A percentile compares a stretch with the other conserved stretches of the same genome.
These are phyloP conservation scores for Perodicticus potto DNA, from an alignment of 2,797 vertebrate genomes.

Conservation along the genomic window DNA sequence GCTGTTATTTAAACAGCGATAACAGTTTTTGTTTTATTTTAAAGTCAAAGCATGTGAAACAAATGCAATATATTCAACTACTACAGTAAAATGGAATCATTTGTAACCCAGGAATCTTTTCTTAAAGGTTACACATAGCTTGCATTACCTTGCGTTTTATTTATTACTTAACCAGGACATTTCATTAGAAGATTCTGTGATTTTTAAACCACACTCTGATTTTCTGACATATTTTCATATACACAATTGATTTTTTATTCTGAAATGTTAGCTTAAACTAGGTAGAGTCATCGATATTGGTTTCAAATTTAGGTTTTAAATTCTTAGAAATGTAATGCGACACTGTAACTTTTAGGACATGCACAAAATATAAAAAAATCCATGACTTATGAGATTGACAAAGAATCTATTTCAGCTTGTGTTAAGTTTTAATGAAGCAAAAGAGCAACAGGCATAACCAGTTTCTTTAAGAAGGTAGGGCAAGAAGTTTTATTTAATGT, in stretches of 20 bases:
- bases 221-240: neutral
- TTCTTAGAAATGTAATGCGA: constrained; percentile 4
- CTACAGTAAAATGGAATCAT: neutral
- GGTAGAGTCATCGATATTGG: neutral
- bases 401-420: neutral
- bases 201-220: neutral
- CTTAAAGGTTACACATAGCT: neutral
- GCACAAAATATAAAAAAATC: neutral
- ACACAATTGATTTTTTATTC: neutral
- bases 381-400: neutral
- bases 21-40: constrained; percentile 51
- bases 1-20: neutral
- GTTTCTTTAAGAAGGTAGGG: neutral
- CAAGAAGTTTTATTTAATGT: neutral
- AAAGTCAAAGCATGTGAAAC: constrained; percentile 26
- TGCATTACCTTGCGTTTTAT: neutral
- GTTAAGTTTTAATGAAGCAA: neutral
- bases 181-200: neutral
- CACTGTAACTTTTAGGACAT: neutral
- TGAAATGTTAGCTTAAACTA: neutral
- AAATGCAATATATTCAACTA: neutral
- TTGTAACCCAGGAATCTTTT: neutral
- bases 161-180: neutral
- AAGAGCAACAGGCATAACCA: neutral
- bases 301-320: constrained; percentile 54